Base-by-base conservation (phyloP, 2,113 vertebrate species). In the Corythornis madagascariensis region DNA sequence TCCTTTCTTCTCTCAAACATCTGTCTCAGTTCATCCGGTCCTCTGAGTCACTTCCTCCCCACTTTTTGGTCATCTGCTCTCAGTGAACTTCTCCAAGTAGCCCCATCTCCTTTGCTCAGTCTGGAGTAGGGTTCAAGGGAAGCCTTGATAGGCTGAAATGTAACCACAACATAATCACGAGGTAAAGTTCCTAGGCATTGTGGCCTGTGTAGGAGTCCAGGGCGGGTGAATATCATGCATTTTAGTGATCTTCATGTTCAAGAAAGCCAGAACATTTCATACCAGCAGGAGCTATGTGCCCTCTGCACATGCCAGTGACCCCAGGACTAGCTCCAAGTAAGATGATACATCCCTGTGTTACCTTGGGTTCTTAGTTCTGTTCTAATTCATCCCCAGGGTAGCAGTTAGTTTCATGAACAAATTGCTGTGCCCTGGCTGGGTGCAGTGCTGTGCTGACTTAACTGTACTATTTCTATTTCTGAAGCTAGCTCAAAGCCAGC, bases 21-120 rank as follows among this genome's bases (percentile, higher is more conserved):
- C 29, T 45, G 25, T 10, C 25, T 85, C 47, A 12, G 16, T 55
- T 91, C 64, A 77, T 89, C 75, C 5, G 5, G 47, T 89, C 38
- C 65, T 67, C 82, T 91, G 84, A 92, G 75, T 86, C 82, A 92
- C 79, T 95, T 91, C 94, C 89, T 96, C 91, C 59, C 28, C 7
- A 3, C 19, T 85, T 76, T n/a, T 76, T 74, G 90, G 86, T 59
- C 66, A 55, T 55, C 63, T 2, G 33, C 63, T 57, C 50, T 80
- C 75, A 59, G 56, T 17, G 42, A 56, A 35, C 50, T 89, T 89
- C 59, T 83, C 52, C 56, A 74, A 74, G 64, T 29, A 52, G n/a
- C 38, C 60, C 60, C 56, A 35, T 20, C 33, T 5, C 67, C 48
- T 64, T 35, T 76, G 55, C 11, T 10, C 67, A 40, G 0, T 40